A percentile compares a stretch with the other conserved stretches of the same genome.
Evolutionary conservation across 2,113 vertebrate genomes (phyloP).

Genomic region (Pluvialis apricaria): DNA sequence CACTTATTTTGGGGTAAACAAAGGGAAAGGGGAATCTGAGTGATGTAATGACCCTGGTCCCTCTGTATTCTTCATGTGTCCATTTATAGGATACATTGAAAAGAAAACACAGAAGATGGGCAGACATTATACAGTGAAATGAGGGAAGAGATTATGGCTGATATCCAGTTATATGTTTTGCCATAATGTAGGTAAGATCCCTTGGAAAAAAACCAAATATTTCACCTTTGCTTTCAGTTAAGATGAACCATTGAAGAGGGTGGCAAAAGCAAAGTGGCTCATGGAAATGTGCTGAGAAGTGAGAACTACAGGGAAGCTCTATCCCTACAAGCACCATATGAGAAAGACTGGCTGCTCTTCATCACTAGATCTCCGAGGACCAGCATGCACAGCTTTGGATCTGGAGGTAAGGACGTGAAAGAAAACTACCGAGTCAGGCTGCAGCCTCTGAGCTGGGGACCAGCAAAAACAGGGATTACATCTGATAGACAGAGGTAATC

Average conservation of each 20-base stretch:
- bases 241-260: not conserved
- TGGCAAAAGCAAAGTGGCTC: not conserved
- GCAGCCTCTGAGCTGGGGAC: not conserved
- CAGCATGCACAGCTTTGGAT: rapidly evolving
- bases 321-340: not conserved
- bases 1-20: not conserved
- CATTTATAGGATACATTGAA: not conserved
- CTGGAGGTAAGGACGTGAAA: not conserved
- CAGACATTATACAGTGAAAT: not conserved
- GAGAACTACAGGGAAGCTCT: not conserved
- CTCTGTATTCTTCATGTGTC: not conserved
- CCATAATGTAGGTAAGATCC: not conserved
- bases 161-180: not conserved
- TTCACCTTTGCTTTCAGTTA: not conserved
- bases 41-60: no score
- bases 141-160: not conserved
- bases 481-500: not conserved
- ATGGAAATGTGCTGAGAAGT: not conserved
- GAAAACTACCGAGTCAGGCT: rapidly evolving
- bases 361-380: not conserved
- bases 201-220: not conserved
- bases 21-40: not conserved
- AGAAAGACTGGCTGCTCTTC: not conserved
- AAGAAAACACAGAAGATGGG: not conserved
- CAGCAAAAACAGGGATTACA: not conserved